Conservation (phyloP, 2,113 vertebrate species). For the Festucalex cinctus region DNA sequence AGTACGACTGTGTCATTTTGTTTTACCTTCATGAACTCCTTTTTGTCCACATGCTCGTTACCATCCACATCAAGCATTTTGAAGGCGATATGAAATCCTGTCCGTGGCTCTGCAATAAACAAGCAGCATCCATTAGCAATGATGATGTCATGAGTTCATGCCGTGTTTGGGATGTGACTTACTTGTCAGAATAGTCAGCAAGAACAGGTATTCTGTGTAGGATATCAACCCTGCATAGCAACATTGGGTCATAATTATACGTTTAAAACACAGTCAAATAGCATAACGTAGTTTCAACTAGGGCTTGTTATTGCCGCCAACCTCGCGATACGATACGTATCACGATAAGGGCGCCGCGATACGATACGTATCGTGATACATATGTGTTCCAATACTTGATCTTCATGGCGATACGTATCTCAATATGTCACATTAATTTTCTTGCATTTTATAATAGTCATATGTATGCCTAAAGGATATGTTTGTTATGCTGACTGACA, state of each 20-base stretch:
- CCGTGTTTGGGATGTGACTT: constrained; percentile 56
- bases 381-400: no score
- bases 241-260: not conserved
- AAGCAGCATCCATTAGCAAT: constrained; percentile 37
- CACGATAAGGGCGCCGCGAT: no score
- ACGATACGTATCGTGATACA: no score
- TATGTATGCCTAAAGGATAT: no score
- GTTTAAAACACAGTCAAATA: not conserved
- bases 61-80: constrained; percentile 96
- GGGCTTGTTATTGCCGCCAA: no score
- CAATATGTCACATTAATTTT: no score
- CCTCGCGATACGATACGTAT: no score
- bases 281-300: not conserved
- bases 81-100: constrained; percentile 94
- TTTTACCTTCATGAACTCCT: constrained; percentile 92
- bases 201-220: constrained; percentile 94
- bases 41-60: constrained; percentile 92
- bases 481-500: no score
- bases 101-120: constrained; percentile 83
- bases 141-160: not conserved
- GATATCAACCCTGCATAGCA: constrained; percentile 87
- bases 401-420: no score
- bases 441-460: no score
- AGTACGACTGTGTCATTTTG: not conserved
- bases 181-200: constrained; percentile 96